A percentile compares a stretch with the other conserved stretches of the same genome.
These are phyloP conservation scores for Pogonomyrmex californicus DNA, from an alignment of 1,140 invertebrate species.

Conservation along the genomic window DNA sequence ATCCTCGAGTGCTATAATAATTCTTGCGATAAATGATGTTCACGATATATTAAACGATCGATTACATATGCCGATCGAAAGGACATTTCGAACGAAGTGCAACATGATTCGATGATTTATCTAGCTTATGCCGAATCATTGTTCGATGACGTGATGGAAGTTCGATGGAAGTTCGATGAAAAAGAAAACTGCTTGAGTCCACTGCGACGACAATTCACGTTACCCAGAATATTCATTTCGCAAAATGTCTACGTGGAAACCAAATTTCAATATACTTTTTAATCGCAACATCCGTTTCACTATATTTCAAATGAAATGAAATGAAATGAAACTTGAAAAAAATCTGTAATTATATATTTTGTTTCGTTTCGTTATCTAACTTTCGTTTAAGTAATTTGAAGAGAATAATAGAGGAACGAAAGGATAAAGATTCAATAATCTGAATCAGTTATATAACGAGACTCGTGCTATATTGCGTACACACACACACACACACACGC, in stretches of 20 bases:
- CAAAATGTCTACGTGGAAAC: background rate
- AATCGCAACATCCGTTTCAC: background rate
- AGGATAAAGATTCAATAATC: slow-evolving; percentile 9
- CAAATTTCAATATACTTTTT: background rate
- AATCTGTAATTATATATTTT: background rate
- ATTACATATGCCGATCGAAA: background rate
- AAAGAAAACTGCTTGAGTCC: slow-evolving; percentile 80
- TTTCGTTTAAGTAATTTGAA: background rate
- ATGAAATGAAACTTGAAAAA: too few species aligned
- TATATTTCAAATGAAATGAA: background rate
- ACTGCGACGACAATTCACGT: slow-evolving; percentile 78
- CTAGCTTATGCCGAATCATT: background rate
- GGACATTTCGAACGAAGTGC: slow-evolving; percentile 3
- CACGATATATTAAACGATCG: background rate
- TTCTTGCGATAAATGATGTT: background rate
- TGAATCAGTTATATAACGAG: background rate
- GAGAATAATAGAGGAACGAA: background rate
- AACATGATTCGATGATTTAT: slow-evolving; percentile 65
- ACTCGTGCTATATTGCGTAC: background rate
- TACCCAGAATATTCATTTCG: slow-evolving; percentile 74
- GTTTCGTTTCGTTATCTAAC: background rate
- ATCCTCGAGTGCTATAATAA: background rate
- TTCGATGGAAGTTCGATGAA: slow-evolving; percentile 59
- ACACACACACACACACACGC: background rate
- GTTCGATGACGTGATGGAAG: slow-evolving; percentile 41